Base-by-base conservation (phyloP, 2,888 invertebrate genomes). In the Oscheius sp. region DNA sequence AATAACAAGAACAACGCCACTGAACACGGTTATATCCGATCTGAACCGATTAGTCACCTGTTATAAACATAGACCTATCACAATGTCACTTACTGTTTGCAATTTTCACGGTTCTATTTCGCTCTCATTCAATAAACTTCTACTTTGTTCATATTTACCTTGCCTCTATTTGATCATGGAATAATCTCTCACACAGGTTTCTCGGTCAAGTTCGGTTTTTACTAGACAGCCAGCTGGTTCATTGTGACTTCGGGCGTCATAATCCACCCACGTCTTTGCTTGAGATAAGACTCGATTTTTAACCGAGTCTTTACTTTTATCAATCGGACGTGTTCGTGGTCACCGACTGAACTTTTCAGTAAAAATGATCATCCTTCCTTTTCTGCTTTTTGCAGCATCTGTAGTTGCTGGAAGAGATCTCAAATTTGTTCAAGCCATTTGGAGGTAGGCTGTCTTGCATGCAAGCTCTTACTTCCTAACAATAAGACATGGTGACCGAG, bases 381-480 rank as follows among this genome's bases (percentile, higher is more conserved):
- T 42, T 5, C 42, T 42, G 7, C 42, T 42, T 7, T 5, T 21
- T 9, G 7, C 21, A 29, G 13, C 55, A 2, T 7, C 35, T 53
- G 32, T 42, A n/a, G n/a, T 29, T 2, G n/a, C 63, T 47, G n/a
- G 29, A 37, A 63, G 70, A 55, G 72, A 79, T 37, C 58, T 85
- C 47, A 77, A 77, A 35, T 86, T 84, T 62, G 87, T 85, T 9
- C 87, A 86, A 59, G 82, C 86, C 93, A 88, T 95, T 57, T 96
- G 91, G 90, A 13, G 96, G 96, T 89, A 47, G 29, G 33, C 7
- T 29, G 4, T 53, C 53, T 53, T 13, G 42, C 3, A 42, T 3
- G 3, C 42, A 7, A 21, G 29, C 21, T 21, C 21, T 21, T 21
- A 21, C 21, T 21, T 21, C 21, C 21, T 21, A 21, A 21, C 21